Conservation (phyloP, 23 tunicate species). For the Aplidium turbinatum region DNA sequence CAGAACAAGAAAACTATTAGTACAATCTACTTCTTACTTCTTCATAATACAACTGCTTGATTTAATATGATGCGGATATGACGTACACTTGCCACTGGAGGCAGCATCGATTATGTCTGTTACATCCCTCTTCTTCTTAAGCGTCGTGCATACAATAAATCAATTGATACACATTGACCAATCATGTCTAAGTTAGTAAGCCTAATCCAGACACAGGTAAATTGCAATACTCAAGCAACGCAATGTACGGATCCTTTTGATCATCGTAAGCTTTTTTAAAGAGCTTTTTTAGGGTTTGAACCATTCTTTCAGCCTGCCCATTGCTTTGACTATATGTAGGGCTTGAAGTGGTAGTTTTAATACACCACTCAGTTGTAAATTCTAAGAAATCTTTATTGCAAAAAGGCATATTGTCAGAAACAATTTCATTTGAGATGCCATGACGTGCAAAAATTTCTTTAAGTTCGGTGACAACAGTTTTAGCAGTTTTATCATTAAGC, state of each 20-base stretch:
- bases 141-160: too few species aligned
- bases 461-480: neutral
- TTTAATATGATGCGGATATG: too few species aligned
- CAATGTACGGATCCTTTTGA: constrained; percentile 17
- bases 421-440: constrained; percentile 14
- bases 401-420: constrained; percentile 38
- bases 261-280: constrained; percentile 30
- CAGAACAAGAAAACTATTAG: too few species aligned
- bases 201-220: constrained; percentile 5
- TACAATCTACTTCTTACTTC: too few species aligned
- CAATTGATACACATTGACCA: too few species aligned
- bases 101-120: too few species aligned
- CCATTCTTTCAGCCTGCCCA: constrained; percentile 40
- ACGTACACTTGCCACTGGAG: too few species aligned
- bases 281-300: constrained; percentile 30
- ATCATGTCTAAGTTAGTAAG: too few species aligned
- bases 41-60: too few species aligned
- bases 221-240: constrained; percentile 37
- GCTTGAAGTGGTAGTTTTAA: constrained; percentile 25
- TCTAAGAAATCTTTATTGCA: constrained; percentile 2
- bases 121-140: too few species aligned
- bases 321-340: constrained; percentile 28
- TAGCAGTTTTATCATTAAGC: constrained; percentile 27
- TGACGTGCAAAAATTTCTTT: constrained; percentile 36
- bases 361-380: constrained; percentile 12